These are phyloP conservation scores for Paralvinella palmiformis DNA, from an alignment of 1,140 invertebrate genomes.

Conservation along the genomic window DNA sequence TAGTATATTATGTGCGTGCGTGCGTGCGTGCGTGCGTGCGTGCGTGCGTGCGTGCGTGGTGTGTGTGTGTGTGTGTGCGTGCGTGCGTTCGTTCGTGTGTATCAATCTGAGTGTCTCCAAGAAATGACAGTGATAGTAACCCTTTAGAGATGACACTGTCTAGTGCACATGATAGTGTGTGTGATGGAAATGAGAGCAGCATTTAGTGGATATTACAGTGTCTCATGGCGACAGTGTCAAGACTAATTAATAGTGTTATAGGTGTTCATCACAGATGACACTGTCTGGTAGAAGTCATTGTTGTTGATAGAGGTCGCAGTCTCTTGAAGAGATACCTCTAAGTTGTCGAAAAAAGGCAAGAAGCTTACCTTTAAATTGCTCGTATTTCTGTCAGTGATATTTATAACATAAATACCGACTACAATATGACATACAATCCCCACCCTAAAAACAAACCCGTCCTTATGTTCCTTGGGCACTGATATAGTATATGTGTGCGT, in stretches of 20 bases:
- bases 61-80: background rate
- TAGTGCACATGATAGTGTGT: background rate
- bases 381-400: too few species aligned
- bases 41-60: background rate
- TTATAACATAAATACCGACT: too few species aligned
- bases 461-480: too few species aligned
- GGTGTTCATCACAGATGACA: background rate
- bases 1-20: background rate
- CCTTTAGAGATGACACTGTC: background rate
- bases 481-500: too few species aligned
- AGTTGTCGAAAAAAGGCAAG: too few species aligned
- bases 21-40: background rate
- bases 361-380: too few species aligned
- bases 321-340: too few species aligned
- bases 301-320: too few species aligned
- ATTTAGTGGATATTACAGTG: background rate
- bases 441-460: too few species aligned
- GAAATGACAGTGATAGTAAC: too few species aligned
- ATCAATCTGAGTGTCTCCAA: background rate
- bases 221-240: background rate
- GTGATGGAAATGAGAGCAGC: background rate
- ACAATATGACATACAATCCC: too few species aligned
- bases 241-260: background rate
- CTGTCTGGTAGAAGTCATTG: background rate
- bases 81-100: background rate